phyloP scores from a whole-genome alignment of 2,888 invertebrate genomes.

The Imbricaverruca yamaguchii region DNA sequence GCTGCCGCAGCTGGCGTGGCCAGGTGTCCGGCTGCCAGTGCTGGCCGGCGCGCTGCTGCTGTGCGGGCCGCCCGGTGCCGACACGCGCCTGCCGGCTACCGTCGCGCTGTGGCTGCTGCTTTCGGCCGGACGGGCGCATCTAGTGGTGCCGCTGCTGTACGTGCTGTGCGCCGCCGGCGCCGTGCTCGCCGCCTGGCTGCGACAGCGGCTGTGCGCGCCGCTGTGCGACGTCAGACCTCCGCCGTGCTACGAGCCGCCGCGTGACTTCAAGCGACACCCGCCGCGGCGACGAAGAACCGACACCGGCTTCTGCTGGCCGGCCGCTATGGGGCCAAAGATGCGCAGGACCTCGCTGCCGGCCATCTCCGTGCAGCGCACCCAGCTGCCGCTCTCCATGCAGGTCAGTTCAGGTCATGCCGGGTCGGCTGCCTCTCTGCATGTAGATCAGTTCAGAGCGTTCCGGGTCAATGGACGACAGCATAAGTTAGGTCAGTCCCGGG shows the following conservation, averaged over 20 bases:
- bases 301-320: constrained; percentile 34
- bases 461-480: too few relatives aligned
- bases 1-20: constrained; percentile 2
- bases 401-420: neutral
- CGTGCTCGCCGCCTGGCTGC: neutral
- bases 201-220: neutral
- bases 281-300: constrained; percentile 28
- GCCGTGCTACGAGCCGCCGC: neutral
- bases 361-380: constrained; percentile 34
- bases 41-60: constrained; percentile 15
- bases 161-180: neutral
- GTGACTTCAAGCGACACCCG: neutral
- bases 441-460: neutral
- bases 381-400: neutral
- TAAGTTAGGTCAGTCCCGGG: too few relatives aligned
- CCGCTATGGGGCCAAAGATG: constrained; percentile 35
- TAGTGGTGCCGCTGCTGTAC: constrained; percentile 34
- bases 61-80: neutral
- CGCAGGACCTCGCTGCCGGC: constrained; percentile 42
- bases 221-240: neutral
- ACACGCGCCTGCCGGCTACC: constrained; percentile 25
- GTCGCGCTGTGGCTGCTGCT: constrained; percentile 41
- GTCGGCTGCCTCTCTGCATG: neutral
- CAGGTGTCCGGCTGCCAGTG: constrained; percentile 14
- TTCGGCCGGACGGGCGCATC: constrained; percentile 40